Conservation (phyloP, 2,797 vertebrate genomes). For the Nannoperca obscura region DNA sequence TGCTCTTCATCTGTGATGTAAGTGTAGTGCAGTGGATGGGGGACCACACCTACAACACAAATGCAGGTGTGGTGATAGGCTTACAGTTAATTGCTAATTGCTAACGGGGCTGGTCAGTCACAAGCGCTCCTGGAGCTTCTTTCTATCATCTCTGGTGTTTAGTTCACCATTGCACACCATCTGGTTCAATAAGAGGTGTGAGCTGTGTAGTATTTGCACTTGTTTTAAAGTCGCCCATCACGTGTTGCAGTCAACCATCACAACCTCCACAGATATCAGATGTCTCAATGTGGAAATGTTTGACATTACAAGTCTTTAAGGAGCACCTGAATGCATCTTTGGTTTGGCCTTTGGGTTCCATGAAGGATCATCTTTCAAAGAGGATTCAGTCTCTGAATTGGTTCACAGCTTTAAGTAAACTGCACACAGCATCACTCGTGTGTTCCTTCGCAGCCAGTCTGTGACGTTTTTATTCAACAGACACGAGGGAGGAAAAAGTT, state of each 20-base stretch:
- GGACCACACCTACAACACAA: too few relatives aligned
- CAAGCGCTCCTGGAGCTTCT: not conserved
- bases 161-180: not conserved
- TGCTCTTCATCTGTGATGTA: conserved; percentile 9
- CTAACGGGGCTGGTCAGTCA: not conserved
- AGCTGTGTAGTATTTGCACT: too few relatives aligned
- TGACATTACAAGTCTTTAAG: not conserved
- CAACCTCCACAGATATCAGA: not conserved
- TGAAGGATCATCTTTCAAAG: not conserved
- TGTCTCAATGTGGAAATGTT: conserved; percentile 15
- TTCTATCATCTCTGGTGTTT: not conserved
- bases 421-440: not conserved
- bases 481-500: not conserved
- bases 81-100: too few relatives aligned
- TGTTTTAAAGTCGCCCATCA: not conserved
- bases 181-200: not conserved
- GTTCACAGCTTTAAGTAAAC: not conserved
- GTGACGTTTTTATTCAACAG: conserved; percentile 1
- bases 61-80: not conserved
- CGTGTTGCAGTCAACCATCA: not conserved
- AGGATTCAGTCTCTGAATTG: conserved; percentile 5
- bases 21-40: not conserved
- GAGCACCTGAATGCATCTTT: conserved; percentile 9
- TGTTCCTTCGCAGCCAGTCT: not conserved
- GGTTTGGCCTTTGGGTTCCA: conserved; percentile 16